Evolutionary conservation across 2,797 vertebrate species (phyloP).

Genomic region (Hydrolagus colliei): DNA sequence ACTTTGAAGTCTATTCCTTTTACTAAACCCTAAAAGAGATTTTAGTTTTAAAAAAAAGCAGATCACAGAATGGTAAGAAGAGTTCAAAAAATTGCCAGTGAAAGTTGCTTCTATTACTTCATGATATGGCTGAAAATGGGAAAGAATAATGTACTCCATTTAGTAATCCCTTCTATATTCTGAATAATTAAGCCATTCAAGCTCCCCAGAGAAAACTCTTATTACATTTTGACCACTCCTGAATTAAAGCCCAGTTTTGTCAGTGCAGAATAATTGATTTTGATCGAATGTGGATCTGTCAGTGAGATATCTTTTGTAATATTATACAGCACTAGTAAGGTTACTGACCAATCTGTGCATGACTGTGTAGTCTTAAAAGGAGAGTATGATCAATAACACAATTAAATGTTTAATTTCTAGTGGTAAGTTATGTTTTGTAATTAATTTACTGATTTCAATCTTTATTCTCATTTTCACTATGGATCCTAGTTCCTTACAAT

Average conservation of each 20-base stretch:
- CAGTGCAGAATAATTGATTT: slow-evolving; percentile 29
- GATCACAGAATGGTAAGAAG: background rate
- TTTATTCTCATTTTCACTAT: background rate
- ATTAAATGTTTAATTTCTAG: slow-evolving; percentile 24
- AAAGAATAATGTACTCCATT: slow-evolving; percentile 10
- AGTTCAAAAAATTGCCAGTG: background rate
- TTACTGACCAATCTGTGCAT: background rate
- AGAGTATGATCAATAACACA: background rate
- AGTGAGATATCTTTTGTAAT: slow-evolving; percentile 26
- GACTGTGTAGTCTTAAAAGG: background rate
- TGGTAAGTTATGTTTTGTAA: slow-evolving; percentile 22
- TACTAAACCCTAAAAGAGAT: background rate
- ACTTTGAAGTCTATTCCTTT: background rate
- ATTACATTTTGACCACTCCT: slow-evolving; percentile 29
- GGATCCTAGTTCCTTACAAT: background rate
- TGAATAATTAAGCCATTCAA: slow-evolving; percentile 23
- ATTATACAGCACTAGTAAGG: background rate
- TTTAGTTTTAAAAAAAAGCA: background rate
- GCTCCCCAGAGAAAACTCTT: slow-evolving; percentile 21
- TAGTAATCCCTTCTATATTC: slow-evolving; percentile 25
- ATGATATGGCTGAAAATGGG: background rate
- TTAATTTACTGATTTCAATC: slow-evolving; percentile 1
- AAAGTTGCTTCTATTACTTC: slow-evolving; percentile 2
- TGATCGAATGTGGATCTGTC: slow-evolving; percentile 26
- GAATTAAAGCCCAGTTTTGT: slow-evolving; percentile 30